phyloP scores from a whole-genome alignment of 2,113 vertebrate species.

The Scomber japonicus region DNA sequence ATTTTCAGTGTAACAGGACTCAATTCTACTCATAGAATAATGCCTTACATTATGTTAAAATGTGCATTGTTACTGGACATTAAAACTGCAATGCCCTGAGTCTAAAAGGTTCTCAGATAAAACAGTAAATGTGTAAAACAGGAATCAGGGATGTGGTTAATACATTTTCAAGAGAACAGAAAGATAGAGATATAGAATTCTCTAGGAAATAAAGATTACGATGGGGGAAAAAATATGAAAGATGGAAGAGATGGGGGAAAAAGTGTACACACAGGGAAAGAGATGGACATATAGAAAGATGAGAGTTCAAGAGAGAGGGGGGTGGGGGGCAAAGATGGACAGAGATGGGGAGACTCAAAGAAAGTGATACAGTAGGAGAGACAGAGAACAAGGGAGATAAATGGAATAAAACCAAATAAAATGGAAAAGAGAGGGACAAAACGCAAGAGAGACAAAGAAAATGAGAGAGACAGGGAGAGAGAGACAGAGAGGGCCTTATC shows the following conservation, averaged over 20 bases:
- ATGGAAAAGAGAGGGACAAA: constrained; percentile 49
- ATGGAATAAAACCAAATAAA: constrained; percentile 54
- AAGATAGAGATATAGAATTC: neutral
- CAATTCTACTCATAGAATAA: constrained; percentile 12
- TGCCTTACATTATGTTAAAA: constrained; percentile 11
- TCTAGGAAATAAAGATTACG: neutral
- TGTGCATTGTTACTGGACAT: constrained; percentile 15
- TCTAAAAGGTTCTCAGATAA: neutral
- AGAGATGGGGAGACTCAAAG: constrained; percentile 23
- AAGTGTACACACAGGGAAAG: constrained; percentile 1
- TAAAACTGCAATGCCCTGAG: neutral
- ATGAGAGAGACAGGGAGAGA: constrained; percentile 59
- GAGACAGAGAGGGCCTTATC: constrained; percentile 75
- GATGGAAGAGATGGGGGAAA: constrained; percentile 1
- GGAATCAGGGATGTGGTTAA: neutral
- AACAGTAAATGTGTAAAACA: neutral
- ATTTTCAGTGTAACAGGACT: constrained; percentile 33
- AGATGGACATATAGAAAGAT: constrained; percentile 13
- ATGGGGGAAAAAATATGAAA: constrained; percentile 6
- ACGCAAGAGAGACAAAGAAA: constrained; percentile 70
- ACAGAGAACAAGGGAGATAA: constrained; percentile 24
- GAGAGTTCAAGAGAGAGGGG: neutral
- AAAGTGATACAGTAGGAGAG: constrained; percentile 28
- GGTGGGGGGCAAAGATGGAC: neutral
- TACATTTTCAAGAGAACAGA: neutral